Evolutionary conservation across 2,888 invertebrate genomes (phyloP), one percentile per base, ranked within the genome.

Genomic region (Eudemis profundana): DNA sequence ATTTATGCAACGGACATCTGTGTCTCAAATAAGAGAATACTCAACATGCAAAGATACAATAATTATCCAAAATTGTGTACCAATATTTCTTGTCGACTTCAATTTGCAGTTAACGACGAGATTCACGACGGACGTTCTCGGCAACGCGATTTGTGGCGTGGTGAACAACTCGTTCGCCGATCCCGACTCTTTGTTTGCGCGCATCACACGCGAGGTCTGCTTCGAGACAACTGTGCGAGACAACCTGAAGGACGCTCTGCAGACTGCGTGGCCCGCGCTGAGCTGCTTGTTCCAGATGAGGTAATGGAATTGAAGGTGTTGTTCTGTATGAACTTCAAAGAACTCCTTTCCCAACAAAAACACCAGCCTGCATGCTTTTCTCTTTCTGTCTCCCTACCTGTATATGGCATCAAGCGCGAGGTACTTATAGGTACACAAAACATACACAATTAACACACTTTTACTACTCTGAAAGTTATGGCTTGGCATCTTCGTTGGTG

Each of bases 241-340:
- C 17, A 54, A 62, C 8, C 3, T 62, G 8, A 62, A 53, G 46
- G 53, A 54, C 7, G 46, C 46, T 2, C 15, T 51, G 44, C 61
- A 61, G 51, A 51, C 33, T 12, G 10, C 14, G 1, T 62, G 62
- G 33, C 51, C 61, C 3, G 38, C 15, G 15, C 44, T 62, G 23
- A 53, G 46, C 14, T 19, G 27, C 7, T 3, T 62, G 10, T 62
- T 62, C 14, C 62, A 36, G 23, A 27, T 54, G 46, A 62, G 62
- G 62, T 62, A 21, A 19, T 49, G 14, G 1, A 10, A 19, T 10
- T 12, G 1, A 40, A 4, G 15, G 14, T 8, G 4, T 7, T 15
- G 5, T 40, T 40, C 2, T 15, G 40, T 27, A 5, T 2, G 7
- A 27, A n/a, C n/a, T n/a, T n/a, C n/a, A n/a, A n/a, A n/a, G n/a